phyloP scores from a whole-genome alignment of 2,797 vertebrate species.

The Lithobates sylvaticus region DNA sequence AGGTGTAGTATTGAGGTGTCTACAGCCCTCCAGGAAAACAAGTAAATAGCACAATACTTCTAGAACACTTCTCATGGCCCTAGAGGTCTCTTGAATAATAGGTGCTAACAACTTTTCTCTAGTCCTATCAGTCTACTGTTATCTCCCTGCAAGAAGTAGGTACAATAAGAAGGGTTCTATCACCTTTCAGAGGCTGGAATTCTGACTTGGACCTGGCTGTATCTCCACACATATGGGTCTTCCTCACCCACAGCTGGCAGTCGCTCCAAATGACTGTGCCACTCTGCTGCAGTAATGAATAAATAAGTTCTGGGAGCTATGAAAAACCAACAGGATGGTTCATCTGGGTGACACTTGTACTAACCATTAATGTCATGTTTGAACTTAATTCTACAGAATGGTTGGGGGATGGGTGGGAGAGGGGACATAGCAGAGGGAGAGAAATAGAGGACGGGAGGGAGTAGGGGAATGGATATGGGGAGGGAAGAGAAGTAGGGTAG shows the following conservation, averaged over 20 bases:
- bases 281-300: conserved; percentile 63
- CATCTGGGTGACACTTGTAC: conserved; percentile 75
- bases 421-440: conserved; percentile 3
- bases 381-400: conserved; percentile 78
- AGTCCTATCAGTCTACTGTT: neutral
- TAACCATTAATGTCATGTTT: conserved; percentile 78
- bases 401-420: conserved; percentile 61
- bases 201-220: conserved; percentile 32
- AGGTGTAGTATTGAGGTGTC: too few species aligned
- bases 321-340: conserved; percentile 62
- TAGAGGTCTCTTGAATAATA: too few species aligned
- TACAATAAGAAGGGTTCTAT: conserved; percentile 20
- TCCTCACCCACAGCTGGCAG: conserved; percentile 59
- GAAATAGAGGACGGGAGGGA: conserved; percentile 20
- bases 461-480: conserved; percentile 32
- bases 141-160: neutral
- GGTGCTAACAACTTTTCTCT: neutral
- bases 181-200: conserved; percentile 52
- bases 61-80: too few species aligned
- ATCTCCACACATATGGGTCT: conserved; percentile 56
- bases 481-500: conserved; percentile 39
- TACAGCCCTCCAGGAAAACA: too few species aligned
- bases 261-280: conserved; percentile 60
- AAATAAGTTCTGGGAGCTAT: conserved; percentile 66
- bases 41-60: too few species aligned